Evolutionary conservation across 2,113 vertebrate genomes (phyloP).

Genomic region (Picathartes gymnocephalus): DNA sequence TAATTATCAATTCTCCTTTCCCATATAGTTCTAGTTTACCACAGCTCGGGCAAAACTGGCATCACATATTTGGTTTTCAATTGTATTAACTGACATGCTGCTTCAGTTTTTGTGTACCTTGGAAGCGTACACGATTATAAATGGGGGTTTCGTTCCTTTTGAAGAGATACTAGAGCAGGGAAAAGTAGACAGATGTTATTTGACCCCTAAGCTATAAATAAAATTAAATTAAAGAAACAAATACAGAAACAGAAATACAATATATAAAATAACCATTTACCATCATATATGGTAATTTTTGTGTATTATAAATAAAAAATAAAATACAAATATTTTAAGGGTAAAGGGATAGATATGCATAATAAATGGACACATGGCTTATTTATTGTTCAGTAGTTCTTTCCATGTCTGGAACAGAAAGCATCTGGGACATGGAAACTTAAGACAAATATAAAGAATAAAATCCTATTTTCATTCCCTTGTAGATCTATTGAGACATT

Average conservation of each 20-base stretch:
- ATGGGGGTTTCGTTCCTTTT: background rate
- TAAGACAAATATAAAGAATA: background rate
- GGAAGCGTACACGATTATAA: background rate
- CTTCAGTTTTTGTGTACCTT: background rate
- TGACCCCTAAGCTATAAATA: background rate
- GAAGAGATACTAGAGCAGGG: background rate
- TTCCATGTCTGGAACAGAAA: background rate
- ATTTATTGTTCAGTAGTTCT: background rate
- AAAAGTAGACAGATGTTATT: background rate
- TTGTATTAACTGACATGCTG: background rate
- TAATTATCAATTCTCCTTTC: background rate
- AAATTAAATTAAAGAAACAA: background rate
- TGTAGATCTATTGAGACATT: background rate
- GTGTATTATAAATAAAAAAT: background rate
- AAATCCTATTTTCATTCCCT: background rate
- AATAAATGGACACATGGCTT: background rate
- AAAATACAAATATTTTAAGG: background rate
- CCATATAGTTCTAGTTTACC: background rate
- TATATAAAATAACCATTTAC: background rate
- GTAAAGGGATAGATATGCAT: background rate
- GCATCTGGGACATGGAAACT: background rate
- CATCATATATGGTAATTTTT: background rate
- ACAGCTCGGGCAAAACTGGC: background rate
- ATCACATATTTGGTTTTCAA: background rate
- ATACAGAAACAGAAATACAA: background rate